A percentile compares a stretch with the other conserved stretches of the same genome.
phyloP scores from a whole-genome alignment of 2,888 invertebrate species.

The Apamea anceps region DNA sequence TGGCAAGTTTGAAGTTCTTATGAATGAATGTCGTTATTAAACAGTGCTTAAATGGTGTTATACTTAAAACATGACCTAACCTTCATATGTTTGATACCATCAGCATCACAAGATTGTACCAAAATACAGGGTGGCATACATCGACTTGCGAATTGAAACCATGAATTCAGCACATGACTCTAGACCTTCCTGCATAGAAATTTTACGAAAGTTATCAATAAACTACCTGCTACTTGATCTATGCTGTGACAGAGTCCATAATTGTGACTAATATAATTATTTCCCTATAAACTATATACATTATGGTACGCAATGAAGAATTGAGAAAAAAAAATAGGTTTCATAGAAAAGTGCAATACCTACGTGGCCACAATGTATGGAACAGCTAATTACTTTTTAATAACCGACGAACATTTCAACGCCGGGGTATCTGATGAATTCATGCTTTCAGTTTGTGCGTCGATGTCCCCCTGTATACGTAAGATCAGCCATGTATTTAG shows the following conservation, averaged over 20 bases:
- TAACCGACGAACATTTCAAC: not conserved
- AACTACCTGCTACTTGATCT: no score
- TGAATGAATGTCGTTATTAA: not conserved
- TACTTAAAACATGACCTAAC: not conserved
- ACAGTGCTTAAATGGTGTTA: not conserved
- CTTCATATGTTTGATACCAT: constrained; percentile 1
- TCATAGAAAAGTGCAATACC: not conserved
- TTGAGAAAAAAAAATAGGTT: no score
- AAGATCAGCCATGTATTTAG: not conserved
- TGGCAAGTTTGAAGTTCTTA: not conserved
- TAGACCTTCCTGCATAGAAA: not conserved
- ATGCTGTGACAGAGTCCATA: no score
- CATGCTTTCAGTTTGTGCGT: not conserved
- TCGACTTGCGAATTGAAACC: not conserved
- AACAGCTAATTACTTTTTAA: not conserved
- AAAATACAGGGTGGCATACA: not conserved
- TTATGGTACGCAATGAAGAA: no score
- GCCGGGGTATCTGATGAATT: not conserved
- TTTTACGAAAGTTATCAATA: not conserved
- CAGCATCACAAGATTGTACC: not conserved
- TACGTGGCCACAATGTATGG: not conserved
- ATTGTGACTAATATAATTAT: no score
- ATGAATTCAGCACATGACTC: not conserved
- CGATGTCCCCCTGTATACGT: no score
- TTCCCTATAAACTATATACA: no score